These are phyloP conservation scores for Drosophila funebris DNA, from an alignment of 1,140 invertebrate species.

Conservation along the genomic window DNA sequence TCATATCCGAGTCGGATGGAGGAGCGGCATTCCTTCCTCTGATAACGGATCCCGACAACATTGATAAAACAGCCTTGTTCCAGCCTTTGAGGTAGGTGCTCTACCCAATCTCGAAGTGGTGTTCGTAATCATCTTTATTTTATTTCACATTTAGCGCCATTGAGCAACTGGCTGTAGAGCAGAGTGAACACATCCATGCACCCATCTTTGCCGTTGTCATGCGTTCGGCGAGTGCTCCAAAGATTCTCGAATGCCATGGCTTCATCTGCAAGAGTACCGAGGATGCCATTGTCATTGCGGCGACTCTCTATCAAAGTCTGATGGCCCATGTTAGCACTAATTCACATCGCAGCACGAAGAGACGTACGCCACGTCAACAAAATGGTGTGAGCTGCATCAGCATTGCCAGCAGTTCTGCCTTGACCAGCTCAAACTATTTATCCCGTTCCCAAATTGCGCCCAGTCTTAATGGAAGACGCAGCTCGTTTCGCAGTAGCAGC, in stretches of 20 bases:
- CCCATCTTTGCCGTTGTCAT: constrained; percentile 96
- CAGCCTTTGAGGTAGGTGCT: constrained; percentile 79
- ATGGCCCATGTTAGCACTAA: constrained; percentile 89
- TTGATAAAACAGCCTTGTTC: constrained; percentile 89
- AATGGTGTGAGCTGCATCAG: constrained; percentile 90
- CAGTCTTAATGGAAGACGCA: constrained; percentile 59
- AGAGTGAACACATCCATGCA: constrained; percentile 86
- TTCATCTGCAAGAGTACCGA: constrained; percentile 94
- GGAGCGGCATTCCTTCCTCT: constrained; percentile 91
- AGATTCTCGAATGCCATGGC: constrained; percentile 94
- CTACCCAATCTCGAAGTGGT: background rate
- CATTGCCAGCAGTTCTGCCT: constrained; percentile 86
- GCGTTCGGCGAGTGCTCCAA: constrained; percentile 90
- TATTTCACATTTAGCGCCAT: constrained; percentile 35
- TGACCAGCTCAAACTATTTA: constrained; percentile 83
- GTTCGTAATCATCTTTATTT: background rate
- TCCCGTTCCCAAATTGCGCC: constrained; percentile 62
- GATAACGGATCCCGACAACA: constrained; percentile 92
- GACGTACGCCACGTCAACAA: constrained; percentile 86
- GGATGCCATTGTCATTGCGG: constrained; percentile 95
- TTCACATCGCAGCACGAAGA: constrained; percentile 80
- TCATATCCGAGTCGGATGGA: constrained; percentile 85
- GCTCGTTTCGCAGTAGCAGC: constrained; percentile 73
- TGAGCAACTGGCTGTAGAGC: constrained; percentile 81
- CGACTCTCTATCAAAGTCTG: constrained; percentile 93